Evolutionary conservation across 2,113 vertebrate species (phyloP).

Genomic region (Marcusenius ussheri): DNA sequence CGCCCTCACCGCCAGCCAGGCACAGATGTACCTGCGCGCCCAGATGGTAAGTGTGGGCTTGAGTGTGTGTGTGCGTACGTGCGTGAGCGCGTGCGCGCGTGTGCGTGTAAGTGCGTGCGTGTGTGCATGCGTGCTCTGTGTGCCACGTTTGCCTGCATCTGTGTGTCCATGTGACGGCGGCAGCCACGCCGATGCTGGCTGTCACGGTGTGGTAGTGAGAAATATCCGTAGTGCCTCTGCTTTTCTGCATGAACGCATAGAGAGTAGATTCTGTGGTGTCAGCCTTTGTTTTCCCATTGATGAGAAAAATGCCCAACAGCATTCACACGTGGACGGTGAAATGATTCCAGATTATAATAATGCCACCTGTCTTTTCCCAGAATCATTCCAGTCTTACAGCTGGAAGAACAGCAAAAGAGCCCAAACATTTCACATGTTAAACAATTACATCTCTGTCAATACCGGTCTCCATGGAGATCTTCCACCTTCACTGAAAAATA

Average conservation of each 20-base stretch:
- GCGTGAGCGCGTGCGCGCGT: neutral
- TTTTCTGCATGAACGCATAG: conserved; percentile 6
- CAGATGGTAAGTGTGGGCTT: conserved; percentile 81
- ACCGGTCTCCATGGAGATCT: neutral
- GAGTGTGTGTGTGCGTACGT: neutral
- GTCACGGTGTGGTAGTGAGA: neutral
- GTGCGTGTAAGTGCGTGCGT: neutral
- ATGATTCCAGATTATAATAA: neutral
- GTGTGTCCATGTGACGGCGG: neutral
- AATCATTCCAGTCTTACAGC: neutral
- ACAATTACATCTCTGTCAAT: neutral
- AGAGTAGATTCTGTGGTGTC: neutral
- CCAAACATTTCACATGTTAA: neutral
- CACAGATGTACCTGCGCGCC: conserved; percentile 95
- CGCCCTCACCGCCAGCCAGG: conserved; percentile 85
- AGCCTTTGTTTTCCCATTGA: neutral
- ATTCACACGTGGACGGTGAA: neutral
- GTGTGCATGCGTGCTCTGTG: neutral
- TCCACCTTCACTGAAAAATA: neutral
- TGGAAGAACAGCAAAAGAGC: neutral
- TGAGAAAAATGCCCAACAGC: neutral
- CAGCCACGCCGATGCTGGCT: neutral
- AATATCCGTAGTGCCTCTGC: neutral
- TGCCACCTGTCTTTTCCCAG: neutral
- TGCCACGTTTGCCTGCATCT: neutral